These are phyloP conservation scores for Crossocerus cetratus DNA, from an alignment of 2,888 invertebrate species.

Conservation along the genomic window DNA sequence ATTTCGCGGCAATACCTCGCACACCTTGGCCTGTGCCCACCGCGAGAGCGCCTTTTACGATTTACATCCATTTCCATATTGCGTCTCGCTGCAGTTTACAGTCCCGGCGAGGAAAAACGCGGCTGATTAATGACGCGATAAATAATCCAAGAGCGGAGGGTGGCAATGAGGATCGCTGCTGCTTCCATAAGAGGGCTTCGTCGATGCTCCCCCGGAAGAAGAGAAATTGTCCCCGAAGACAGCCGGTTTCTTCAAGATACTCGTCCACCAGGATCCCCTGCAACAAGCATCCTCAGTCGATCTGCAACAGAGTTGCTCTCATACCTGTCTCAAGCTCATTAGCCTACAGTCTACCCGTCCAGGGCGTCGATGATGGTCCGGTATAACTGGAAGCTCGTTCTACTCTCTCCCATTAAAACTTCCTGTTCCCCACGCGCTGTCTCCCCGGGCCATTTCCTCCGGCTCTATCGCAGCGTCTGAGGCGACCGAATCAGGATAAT, in stretches of 20 bases:
- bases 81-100: slow-evolving; percentile 60
- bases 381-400: background rate
- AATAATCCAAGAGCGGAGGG: slow-evolving; percentile 56
- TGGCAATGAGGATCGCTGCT: slow-evolving; percentile 45
- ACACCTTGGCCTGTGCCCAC: slow-evolving; percentile 29
- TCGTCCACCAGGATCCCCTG: background rate
- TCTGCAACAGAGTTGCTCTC: background rate
- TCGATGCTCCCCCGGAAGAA: slow-evolving; percentile 24
- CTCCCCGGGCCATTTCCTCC: too few species aligned
- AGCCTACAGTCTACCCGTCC: too few species aligned
- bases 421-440: background rate
- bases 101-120: slow-evolving; percentile 45
- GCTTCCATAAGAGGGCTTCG: slow-evolving; percentile 47
- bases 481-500: background rate
- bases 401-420: background rate
- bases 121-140: slow-evolving; percentile 64
- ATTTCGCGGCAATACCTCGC: slow-evolving; percentile 56
- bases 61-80: slow-evolving; percentile 70
- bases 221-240: background rate
- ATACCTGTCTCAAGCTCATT: too few species aligned
- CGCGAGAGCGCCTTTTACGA: slow-evolving; percentile 66
- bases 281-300: background rate
- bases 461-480: too few species aligned
- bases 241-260: background rate
- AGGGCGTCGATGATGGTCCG: background rate